These are phyloP conservation scores for Nemotelus pantherinus DNA, from an alignment of 2,888 invertebrate genomes.

Conservation along the genomic window DNA sequence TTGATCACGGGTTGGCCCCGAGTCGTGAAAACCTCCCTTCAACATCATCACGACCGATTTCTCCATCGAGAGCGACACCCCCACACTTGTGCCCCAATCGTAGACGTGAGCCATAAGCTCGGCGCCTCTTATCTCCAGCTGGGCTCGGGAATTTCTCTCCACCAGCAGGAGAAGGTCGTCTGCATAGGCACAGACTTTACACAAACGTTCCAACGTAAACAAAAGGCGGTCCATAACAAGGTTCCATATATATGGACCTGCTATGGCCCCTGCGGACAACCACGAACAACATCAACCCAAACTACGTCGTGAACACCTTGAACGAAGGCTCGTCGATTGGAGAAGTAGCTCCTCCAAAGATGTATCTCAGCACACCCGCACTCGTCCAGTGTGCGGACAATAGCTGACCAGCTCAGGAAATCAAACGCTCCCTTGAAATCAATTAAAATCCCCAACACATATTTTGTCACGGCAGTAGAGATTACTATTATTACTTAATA, in stretches of 20 bases:
- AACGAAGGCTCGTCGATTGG: neutral
- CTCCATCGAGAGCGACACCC: neutral
- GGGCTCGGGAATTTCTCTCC: neutral
- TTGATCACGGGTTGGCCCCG: too few relatives aligned
- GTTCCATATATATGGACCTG: slow-evolving; percentile 27
- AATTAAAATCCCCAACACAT: neutral
- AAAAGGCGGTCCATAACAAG: slow-evolving; percentile 5
- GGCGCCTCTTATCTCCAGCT: neutral
- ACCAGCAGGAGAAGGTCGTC: neutral
- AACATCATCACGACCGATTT: neutral
- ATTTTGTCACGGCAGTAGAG: too few relatives aligned
- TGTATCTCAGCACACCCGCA: neutral
- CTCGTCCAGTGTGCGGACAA: neutral
- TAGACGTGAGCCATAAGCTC: neutral
- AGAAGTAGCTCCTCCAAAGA: slow-evolving; percentile 24
- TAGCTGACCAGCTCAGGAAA: neutral
- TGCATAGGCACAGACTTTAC: neutral
- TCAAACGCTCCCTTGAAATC: neutral
- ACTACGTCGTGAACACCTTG: neutral
- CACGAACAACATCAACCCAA: neutral
- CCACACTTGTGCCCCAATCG: neutral
- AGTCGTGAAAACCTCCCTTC: neutral
- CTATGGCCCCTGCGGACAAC: slow-evolving; percentile 12
- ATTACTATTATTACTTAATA: too few relatives aligned
- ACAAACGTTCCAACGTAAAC: neutral